Conservation (phyloP, 1,140 invertebrate species). For the Zaprionus kolodkinae region DNA sequence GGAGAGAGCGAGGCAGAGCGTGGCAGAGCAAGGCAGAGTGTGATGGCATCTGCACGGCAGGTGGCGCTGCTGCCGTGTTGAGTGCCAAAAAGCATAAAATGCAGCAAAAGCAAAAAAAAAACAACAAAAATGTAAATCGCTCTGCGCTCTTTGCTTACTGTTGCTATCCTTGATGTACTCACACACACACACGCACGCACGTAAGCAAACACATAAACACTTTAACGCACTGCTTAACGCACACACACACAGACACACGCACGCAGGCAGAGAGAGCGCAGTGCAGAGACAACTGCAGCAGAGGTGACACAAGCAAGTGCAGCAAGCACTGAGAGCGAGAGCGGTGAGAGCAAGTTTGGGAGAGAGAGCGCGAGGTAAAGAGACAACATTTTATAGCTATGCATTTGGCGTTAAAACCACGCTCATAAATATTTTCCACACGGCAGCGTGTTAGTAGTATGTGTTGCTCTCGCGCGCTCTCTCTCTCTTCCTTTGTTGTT, state of each 20-base stretch:
- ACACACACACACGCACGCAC: conserved; percentile 1
- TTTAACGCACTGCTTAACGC: conserved; percentile 73
- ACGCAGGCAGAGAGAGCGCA: conserved; percentile 20
- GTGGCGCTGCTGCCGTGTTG: conserved; percentile 41
- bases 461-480: conserved; percentile 20
- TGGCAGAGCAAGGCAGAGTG: neutral
- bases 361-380: neutral
- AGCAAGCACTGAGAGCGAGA: neutral
- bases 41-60: conserved; percentile 25
- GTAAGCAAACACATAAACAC: conserved; percentile 65
- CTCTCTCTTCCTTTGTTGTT: conserved; percentile 14
- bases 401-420: conserved; percentile 76
- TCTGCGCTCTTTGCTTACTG: conserved; percentile 7
- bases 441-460: conserved; percentile 47
- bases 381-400: conserved; percentile 57
- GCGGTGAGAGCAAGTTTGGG: neutral
- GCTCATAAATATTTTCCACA: conserved; percentile 80
- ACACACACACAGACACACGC: conserved; percentile 39
- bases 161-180: neutral
- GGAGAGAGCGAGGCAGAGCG: neutral
- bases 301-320: neutral
- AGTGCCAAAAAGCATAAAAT: conserved; percentile 37
- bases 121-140: conserved; percentile 16
- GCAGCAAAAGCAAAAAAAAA: conserved; percentile 5
- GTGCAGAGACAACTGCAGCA: conserved; percentile 24